Evolutionary conservation across 2,888 invertebrate species (phyloP).

Genomic region (Lasioglossum malachurum): DNA sequence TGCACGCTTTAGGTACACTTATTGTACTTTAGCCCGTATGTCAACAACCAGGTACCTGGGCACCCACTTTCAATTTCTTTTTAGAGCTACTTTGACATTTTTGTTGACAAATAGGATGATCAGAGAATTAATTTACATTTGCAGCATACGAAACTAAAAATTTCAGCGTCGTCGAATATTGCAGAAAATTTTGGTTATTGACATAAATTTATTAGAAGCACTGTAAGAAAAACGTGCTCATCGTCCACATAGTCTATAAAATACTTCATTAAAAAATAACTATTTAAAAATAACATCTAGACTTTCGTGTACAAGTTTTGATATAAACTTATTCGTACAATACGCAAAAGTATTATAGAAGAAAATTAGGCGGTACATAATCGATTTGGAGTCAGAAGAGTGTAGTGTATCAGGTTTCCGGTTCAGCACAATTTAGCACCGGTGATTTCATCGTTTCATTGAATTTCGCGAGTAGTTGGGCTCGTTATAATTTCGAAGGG

Average conservation of each 20-base stretch:
- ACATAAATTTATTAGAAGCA: not conserved
- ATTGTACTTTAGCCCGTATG: no score
- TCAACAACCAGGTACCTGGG: no score
- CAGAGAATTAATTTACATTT: no score
- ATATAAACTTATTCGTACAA: not conserved
- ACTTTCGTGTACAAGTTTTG: not conserved
- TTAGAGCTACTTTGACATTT: no score
- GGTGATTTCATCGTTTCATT: slow-evolving; percentile 32
- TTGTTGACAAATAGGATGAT: no score
- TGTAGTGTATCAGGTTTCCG: not conserved
- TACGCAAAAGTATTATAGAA: not conserved
- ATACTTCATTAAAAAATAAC: not conserved
- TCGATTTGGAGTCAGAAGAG: not conserved
- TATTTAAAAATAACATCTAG: no score
- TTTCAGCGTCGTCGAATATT: no score
- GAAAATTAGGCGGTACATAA: not conserved
- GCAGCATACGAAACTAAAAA: no score
- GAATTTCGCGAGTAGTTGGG: slow-evolving; percentile 28
- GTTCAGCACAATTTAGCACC: not conserved
- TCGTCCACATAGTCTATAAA: not conserved
- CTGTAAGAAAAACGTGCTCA: not conserved
- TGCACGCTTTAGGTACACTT: not conserved
- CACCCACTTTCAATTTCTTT: no score
- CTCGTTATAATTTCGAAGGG: slow-evolving; percentile 32
- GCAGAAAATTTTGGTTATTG: no score